phyloP scores from a whole-genome alignment of 2,888 invertebrate genomes.

The Matsumyia berberina region DNA sequence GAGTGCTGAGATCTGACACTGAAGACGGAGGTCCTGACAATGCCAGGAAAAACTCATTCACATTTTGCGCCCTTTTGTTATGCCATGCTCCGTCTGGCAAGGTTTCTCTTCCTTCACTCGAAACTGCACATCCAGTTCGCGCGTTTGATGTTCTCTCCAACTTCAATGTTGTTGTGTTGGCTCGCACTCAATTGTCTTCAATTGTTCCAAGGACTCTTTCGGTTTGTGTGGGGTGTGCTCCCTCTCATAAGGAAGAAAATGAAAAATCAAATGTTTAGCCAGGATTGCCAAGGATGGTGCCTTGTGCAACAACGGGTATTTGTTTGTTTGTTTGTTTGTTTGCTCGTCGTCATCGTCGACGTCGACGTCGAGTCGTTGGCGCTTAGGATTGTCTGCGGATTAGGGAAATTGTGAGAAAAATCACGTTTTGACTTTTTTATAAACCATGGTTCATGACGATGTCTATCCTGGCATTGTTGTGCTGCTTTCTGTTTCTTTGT shows the following conservation, averaged over 20 bases:
- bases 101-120: slow-evolving; percentile 5
- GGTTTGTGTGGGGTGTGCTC: slow-evolving; percentile 1
- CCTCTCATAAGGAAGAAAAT: slow-evolving; percentile 36
- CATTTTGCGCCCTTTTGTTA: slow-evolving; percentile 9
- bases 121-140: slow-evolving; percentile 5
- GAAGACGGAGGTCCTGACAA: slow-evolving; percentile 17
- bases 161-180: not conserved
- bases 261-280: slow-evolving; percentile 62
- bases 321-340: slow-evolving; percentile 47
- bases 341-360: slow-evolving; percentile 4
- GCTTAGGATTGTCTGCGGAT: slow-evolving; percentile 58
- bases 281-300: slow-evolving; percentile 48
- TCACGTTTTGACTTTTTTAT: slow-evolving; percentile 72
- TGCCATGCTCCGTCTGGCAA: slow-evolving; percentile 12
- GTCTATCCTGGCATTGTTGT: slow-evolving; percentile 58
- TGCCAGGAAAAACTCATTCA: slow-evolving; percentile 6
- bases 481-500: slow-evolving; percentile 54
- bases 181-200: slow-evolving; percentile 28
- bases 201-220: slow-evolving; percentile 34
- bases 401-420: slow-evolving; percentile 74
- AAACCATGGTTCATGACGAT: slow-evolving; percentile 45
- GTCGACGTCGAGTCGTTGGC: slow-evolving; percentile 7
- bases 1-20: slow-evolving; percentile 20
- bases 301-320: slow-evolving; percentile 50
- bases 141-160: not conserved